These are phyloP conservation scores for Ranitomeya variabilis DNA, from an alignment of 2,113 vertebrate species.

Conservation along the genomic window DNA sequence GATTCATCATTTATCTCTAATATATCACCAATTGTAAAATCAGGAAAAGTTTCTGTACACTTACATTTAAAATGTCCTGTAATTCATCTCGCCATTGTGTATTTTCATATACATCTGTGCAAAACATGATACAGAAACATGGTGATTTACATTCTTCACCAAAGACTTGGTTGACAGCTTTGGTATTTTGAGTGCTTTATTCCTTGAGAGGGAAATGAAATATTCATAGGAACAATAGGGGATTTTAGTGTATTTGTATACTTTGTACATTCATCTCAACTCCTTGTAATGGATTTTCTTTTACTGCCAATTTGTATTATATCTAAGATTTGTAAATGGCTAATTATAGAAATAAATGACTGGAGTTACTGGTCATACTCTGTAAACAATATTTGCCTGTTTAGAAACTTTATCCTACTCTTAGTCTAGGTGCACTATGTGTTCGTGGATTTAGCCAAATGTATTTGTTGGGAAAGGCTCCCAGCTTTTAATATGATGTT, in stretches of 20 bases:
- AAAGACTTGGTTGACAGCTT: background rate
- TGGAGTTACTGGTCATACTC: background rate
- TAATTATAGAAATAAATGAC: background rate
- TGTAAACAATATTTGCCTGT: background rate
- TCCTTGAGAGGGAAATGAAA: background rate
- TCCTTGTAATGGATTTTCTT: background rate
- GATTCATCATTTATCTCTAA: no score
- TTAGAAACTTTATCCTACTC: background rate
- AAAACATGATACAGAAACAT: background rate
- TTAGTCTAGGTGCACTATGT: no score
- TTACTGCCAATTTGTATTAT: background rate
- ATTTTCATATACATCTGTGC: background rate
- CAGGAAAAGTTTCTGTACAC: background rate
- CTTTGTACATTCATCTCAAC: background rate
- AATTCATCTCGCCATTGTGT: background rate
- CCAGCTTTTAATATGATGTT: no score
- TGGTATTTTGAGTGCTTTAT: background rate
- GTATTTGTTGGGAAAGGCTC: no score
- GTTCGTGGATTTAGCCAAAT: no score
- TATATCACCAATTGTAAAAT: background rate
- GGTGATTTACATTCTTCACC: background rate
- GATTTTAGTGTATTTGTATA: background rate
- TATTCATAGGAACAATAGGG: background rate
- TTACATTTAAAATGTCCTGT: background rate
- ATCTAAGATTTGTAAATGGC: background rate